Evolutionary conservation across 2,797 vertebrate genomes (phyloP).

Genomic region (Stomatorhinus walkeri): DNA sequence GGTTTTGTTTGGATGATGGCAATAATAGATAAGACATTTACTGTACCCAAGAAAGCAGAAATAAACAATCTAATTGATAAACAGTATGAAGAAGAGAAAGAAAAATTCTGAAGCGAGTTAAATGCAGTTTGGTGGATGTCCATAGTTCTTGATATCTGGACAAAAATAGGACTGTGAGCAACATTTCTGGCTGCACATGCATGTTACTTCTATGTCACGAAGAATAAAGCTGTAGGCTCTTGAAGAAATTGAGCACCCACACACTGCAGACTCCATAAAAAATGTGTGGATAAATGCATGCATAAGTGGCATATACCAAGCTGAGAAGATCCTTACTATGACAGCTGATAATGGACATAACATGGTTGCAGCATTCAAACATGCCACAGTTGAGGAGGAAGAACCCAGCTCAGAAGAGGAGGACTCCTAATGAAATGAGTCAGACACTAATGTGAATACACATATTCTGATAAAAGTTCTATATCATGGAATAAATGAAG

Average conservation of each 20-base stretch:
- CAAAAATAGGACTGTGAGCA: not conserved
- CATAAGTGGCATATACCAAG: not conserved
- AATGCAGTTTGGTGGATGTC: not conserved
- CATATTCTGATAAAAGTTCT: not conserved
- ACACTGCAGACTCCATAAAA: not conserved
- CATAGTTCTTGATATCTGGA: not conserved
- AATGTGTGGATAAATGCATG: not conserved
- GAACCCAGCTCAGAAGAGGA: not conserved
- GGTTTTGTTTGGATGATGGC: too few relatives aligned
- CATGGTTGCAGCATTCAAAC: not conserved
- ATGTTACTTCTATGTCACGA: not conserved
- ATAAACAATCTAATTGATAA: too few relatives aligned
- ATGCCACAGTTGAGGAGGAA: not conserved
- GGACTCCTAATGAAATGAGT: not conserved
- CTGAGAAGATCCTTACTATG: not conserved
- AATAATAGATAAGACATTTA: not conserved
- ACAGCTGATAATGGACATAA: not conserved
- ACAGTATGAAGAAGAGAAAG: not conserved
- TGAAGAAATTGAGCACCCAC: not conserved
- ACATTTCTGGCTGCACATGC: not conserved
- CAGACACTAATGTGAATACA: not conserved
- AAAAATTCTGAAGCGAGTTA: not conserved
- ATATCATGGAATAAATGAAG: not conserved
- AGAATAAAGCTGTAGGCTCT: not conserved
- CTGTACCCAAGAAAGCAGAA: not conserved